A percentile compares a stretch with the other conserved stretches of the same genome.
Conservation (phyloP, 2,797 vertebrate species). For the Sus cebifrons region DNA sequence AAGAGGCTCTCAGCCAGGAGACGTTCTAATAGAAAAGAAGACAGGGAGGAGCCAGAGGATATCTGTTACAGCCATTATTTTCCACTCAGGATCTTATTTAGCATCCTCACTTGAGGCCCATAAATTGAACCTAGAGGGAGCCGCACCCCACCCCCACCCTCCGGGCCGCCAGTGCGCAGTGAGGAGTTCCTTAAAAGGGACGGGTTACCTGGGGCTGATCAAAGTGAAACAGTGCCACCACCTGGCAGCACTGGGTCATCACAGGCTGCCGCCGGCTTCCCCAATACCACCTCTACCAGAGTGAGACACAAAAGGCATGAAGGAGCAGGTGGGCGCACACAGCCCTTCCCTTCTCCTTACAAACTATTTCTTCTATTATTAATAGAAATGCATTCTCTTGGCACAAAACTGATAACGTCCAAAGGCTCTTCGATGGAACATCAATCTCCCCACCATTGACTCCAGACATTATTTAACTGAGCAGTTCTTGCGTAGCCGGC, state of each 20-base stretch:
- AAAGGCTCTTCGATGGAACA: neutral
- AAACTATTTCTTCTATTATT: neutral
- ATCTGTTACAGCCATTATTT: constrained; percentile 61
- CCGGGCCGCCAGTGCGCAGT: neutral
- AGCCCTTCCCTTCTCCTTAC: neutral
- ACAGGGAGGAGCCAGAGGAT: neutral
- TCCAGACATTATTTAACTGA: neutral
- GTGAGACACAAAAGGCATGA: neutral
- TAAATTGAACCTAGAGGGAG: constrained; percentile 57
- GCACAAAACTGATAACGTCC: neutral
- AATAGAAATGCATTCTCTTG: neutral
- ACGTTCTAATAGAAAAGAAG: neutral
- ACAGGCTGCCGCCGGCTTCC: neutral
- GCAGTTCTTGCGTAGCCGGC: neutral
- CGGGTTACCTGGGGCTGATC: neutral
- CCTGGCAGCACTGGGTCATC: constrained; percentile 73
- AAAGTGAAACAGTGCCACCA: constrained; percentile 89
- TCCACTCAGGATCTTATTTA: constrained; percentile 63
- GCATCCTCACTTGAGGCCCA: neutral
- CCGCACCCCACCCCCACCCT: neutral
- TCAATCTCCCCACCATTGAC: neutral
- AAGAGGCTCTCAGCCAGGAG: neutral
- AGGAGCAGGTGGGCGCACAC: neutral
- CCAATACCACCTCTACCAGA: rapidly evolving
- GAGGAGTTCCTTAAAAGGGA: neutral